Conservation (phyloP, 2,797 vertebrate genomes). For the Clarias fuscus region DNA sequence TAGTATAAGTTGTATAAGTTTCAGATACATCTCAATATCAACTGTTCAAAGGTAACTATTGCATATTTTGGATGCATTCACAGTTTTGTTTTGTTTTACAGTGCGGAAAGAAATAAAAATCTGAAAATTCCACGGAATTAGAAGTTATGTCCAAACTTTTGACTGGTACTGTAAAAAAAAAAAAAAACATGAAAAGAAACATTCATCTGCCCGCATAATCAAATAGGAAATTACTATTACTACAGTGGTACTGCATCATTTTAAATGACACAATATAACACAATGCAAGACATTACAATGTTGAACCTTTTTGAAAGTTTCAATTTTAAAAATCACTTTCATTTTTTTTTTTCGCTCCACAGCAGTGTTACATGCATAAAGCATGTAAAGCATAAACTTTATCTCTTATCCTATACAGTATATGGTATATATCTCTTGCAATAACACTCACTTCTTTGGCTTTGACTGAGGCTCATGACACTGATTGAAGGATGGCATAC, state of each 20-base stretch:
- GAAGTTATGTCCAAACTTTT: too few relatives aligned
- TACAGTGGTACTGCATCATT: too few relatives aligned
- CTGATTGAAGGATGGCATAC: constrained; percentile 69
- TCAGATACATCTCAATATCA: too few relatives aligned
- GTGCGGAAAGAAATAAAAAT: too few relatives aligned
- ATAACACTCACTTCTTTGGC: constrained; percentile 19
- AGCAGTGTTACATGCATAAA: not conserved
- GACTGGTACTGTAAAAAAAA: too few relatives aligned
- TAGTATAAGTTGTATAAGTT: too few relatives aligned
- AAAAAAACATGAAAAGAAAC: not conserved
- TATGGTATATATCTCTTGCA: constrained; percentile 32
- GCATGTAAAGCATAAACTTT: not conserved
- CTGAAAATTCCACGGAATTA: too few relatives aligned
- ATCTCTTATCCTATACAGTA: not conserved
- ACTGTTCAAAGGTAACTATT: too few relatives aligned
- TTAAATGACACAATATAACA: not conserved
- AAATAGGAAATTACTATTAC: constrained; percentile 24
- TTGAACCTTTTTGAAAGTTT: not conserved
- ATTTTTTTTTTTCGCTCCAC: not conserved
- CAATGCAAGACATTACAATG: not conserved
- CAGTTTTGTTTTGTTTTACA: too few relatives aligned
- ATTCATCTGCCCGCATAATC: not conserved
- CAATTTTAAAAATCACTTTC: not conserved
- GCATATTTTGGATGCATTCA: too few relatives aligned
- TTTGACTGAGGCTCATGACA: constrained; percentile 56